Conservation (phyloP, 1,140 invertebrate genomes). For the Caenorhabditis tropicalis region DNA sequence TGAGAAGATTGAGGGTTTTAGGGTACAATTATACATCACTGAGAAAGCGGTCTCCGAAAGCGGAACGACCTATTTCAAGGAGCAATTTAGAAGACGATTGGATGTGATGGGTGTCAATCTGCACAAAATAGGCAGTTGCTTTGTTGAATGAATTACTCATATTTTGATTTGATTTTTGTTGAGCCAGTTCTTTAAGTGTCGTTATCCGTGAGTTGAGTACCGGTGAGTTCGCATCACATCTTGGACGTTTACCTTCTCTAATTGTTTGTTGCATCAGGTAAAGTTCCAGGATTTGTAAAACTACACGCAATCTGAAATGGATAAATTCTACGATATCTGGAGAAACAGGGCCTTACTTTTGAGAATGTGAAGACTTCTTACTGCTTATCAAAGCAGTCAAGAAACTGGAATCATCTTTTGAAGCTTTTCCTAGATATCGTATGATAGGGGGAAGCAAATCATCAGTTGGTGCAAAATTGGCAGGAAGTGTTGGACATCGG, state of each 20-base stretch:
- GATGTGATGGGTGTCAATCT: constrained; percentile 49
- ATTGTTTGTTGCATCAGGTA: constrained; percentile 40
- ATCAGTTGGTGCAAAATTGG: background rate
- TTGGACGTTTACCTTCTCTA: constrained; percentile 41
- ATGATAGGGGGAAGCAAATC: constrained; percentile 24
- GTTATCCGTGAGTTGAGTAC: constrained; percentile 45
- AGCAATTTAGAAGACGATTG: constrained; percentile 27
- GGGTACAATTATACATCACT: constrained; percentile 46
- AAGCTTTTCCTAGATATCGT: background rate
- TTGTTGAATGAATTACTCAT: constrained; percentile 46
- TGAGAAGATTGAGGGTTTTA: background rate
- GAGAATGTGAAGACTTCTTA: constrained; percentile 40
- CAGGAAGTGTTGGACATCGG: background rate
- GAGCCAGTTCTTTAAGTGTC: constrained; percentile 35
- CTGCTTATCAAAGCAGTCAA: constrained; percentile 31
- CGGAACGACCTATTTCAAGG: constrained; percentile 1
- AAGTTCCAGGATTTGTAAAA: constrained; percentile 27
- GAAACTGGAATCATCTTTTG: constrained; percentile 48
- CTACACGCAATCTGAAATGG: constrained; percentile 38
- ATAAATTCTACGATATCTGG: background rate
- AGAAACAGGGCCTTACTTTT: constrained; percentile 13
- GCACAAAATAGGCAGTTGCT: constrained; percentile 46
- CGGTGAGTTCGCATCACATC: constrained; percentile 44
- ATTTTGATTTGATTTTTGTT: constrained; percentile 32
- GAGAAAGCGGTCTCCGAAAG: constrained; percentile 44